Conservation (phyloP, 1,140 invertebrate genomes). For the Euwallacea fornicatus region DNA sequence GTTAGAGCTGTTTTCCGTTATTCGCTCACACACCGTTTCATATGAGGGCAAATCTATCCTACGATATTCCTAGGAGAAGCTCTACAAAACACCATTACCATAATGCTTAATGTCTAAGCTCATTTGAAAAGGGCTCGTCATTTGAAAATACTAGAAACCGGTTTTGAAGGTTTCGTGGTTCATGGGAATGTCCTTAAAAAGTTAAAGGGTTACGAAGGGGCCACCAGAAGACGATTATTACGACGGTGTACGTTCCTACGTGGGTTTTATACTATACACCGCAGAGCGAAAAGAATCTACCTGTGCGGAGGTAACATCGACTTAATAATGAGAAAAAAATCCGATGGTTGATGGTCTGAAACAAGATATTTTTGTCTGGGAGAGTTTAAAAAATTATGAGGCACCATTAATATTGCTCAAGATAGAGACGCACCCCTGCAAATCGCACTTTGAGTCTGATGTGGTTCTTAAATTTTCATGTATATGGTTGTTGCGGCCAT, state of each 20-base stretch:
- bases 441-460: not conserved
- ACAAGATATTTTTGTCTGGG: constrained; percentile 5
- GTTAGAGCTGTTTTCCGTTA: no score
- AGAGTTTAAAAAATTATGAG: not conserved
- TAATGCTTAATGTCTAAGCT: not conserved
- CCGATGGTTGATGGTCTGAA: constrained; percentile 2
- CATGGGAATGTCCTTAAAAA: constrained; percentile 27
- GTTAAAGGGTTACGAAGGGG: constrained; percentile 19
- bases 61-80: no score
- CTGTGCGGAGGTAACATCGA: not conserved
- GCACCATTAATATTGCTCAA: not conserved
- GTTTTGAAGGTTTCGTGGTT: constrained; percentile 26
- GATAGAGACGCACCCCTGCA: not conserved
- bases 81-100: not conserved
- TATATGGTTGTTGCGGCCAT: not conserved
- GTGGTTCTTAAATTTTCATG: not conserved
- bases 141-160: constrained; percentile 16
- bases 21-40: no score
- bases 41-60: no score
- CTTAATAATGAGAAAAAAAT: not conserved
- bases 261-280: not conserved
- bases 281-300: not conserved
- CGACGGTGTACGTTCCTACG: not conserved
- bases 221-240: constrained; percentile 6
- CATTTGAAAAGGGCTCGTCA: constrained; percentile 15